Evolutionary conservation across 2,888 invertebrate species (phyloP), one percentile per base, ranked within the genome.

Genomic region (Physocephala rufipes): DNA sequence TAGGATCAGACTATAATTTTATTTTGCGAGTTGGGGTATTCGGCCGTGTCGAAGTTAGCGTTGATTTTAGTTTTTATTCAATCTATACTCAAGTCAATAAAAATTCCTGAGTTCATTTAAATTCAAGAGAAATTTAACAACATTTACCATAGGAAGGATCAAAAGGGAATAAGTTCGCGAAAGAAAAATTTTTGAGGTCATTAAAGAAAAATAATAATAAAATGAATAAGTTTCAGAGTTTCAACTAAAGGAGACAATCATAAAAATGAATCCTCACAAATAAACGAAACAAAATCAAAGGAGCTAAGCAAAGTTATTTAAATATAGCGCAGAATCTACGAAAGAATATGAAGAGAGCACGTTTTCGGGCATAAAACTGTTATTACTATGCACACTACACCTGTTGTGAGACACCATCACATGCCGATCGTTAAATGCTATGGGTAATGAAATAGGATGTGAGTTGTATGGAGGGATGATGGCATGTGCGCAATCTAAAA

Each of bases 221-320:
- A 49, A 28, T 19, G 9, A 7, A 30, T 16, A 30, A 53, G 12
- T 66, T 53, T 66, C 16, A 51, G 30, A 53, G 45, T 9, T 24
- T 19, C 19, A 45, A 59, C 15, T n/a, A 49, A 43, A 67, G 24
- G 61, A 51, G 62, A 36, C 51, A 19, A 30, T 16, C 62, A 68
- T 68, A 68, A 68, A 68, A 68, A 61, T n/a, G 51, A 21, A 62
- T 36, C 43, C 51, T 7, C 19, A 19, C 49, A 68, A 55, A 62
- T 68, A 26, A 62, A 68, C 21, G 45, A 61, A 68, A 68, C 51
- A 61, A 68, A 62, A 62, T 68, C 68, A 68, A 68, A 68, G 61
- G 68, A 68, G 62, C 68, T 62, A 68, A 67, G 51, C 49, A 62
- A 68, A 62, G 61, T 45, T 62, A 68, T 68, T 68, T 19, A 68